Conservation (phyloP, 2,113 vertebrate species). For the Pristiophorus japonicus region DNA sequence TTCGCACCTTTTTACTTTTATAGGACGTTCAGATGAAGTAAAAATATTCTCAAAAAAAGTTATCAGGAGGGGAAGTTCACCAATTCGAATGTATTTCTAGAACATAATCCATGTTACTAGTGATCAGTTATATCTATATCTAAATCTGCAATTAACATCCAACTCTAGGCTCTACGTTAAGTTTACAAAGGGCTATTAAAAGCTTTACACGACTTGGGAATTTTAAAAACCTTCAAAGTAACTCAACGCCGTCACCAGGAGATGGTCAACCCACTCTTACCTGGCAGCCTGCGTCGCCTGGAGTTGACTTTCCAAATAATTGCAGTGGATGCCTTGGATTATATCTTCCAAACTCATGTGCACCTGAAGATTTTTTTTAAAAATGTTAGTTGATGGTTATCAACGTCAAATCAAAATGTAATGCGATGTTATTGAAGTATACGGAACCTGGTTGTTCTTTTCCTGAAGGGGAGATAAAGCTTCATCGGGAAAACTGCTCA, state of each 20-base stretch:
- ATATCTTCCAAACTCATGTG: slow-evolving; percentile 74
- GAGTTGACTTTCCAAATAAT: slow-evolving; percentile 65
- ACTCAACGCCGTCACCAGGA: too few relatives aligned
- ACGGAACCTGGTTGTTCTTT: slow-evolving; percentile 69
- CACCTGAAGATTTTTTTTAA: not conserved
- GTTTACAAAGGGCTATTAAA: not conserved
- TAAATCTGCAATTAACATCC: not conserved
- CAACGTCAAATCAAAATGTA: not conserved
- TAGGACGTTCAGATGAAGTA: too few relatives aligned
- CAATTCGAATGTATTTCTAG: not conserved
- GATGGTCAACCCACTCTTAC: slow-evolving; percentile 51
- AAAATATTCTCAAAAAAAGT: too few relatives aligned
- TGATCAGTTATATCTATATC: too few relatives aligned
- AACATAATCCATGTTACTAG: not conserved
- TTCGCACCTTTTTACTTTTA: too few relatives aligned
- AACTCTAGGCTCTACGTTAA: not conserved
- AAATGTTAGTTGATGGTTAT: not conserved
- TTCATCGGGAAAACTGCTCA: slow-evolving; percentile 70
- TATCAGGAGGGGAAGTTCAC: not conserved
- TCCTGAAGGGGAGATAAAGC: slow-evolving; percentile 90
- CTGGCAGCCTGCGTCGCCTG: slow-evolving; percentile 82
- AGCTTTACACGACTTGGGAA: not conserved
- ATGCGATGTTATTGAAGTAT: not conserved
- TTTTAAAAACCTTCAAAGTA: not conserved
- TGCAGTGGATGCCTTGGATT: slow-evolving; percentile 66